A percentile compares a stretch with the other conserved stretches of the same genome.
These are phyloP conservation scores for Sinocyclocheilus rhinocerous DNA, from an alignment of 2,113 vertebrate species.

Conservation along the genomic window DNA sequence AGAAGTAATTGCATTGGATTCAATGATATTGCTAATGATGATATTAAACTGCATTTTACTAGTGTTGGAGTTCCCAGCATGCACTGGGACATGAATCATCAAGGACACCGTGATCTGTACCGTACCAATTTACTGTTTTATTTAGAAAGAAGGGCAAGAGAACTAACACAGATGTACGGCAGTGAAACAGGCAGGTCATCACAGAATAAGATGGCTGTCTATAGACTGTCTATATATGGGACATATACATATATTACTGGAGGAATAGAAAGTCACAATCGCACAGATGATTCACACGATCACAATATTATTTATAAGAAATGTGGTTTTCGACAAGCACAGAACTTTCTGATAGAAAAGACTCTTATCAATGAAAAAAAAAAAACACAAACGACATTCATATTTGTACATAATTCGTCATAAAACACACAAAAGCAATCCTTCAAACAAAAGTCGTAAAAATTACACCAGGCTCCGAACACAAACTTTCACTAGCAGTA, in stretches of 20 bases:
- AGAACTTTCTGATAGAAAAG: conserved; percentile 67
- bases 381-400: conserved; percentile 65
- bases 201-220: conserved; percentile 70
- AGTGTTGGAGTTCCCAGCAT: not conserved
- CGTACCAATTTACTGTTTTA: conserved; percentile 74
- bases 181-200: conserved; percentile 80
- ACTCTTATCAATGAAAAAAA: conserved; percentile 67
- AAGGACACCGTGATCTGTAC: conserved; percentile 26
- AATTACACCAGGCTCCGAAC: conserved; percentile 45
- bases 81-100: not conserved
- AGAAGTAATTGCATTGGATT: not conserved
- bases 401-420: conserved; percentile 69
- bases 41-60: not conserved
- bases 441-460: conserved; percentile 47
- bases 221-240: conserved; percentile 67
- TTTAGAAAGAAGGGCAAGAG: conserved; percentile 69
- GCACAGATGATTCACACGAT: conserved; percentile 57
- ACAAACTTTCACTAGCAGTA: conserved; percentile 38
- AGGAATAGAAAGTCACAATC: conserved; percentile 70
- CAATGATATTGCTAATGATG: not conserved
- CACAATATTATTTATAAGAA: conserved; percentile 67
- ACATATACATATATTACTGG: conserved; percentile 72
- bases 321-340: conserved; percentile 70
- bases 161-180: conserved; percentile 75
- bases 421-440: conserved; percentile 65